Percentiles rank a stretch among this genome's conserved stretches.
Conservation (phyloP, 2,113 vertebrate genomes). For the Solea solea region DNA sequence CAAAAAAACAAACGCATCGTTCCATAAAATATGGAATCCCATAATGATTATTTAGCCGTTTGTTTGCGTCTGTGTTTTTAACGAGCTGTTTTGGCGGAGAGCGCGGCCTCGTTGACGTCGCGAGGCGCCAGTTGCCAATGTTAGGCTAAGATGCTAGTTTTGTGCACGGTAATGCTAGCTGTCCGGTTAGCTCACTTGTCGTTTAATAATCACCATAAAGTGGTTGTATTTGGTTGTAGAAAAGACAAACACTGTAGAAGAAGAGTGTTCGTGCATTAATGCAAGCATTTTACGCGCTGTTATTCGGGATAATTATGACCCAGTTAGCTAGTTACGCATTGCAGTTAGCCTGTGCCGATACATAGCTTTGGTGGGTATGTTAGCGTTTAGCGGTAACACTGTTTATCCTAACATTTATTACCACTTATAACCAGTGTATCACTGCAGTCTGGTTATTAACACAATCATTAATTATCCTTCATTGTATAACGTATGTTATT, state of each 20-base stretch:
- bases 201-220: no score
- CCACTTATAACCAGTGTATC: neutral
- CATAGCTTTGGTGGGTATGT: no score
- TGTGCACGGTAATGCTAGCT: conserved; percentile 54
- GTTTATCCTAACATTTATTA: no score
- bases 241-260: neutral
- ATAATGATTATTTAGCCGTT: neutral
- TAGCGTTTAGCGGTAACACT: no score
- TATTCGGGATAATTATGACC: no score
- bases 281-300: no score
- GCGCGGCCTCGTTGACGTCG: conserved; percentile 41
- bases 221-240: neutral
- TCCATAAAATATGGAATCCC: neutral
- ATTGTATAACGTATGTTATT: neutral
- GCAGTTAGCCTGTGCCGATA: no score
- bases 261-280: no score
- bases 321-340: no score
- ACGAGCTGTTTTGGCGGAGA: conserved; percentile 8
- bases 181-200: neutral
- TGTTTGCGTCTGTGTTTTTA: conserved; percentile 21
- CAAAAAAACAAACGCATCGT: fast-evolving
- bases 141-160: conserved; percentile 40
- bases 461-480: fast-evolving
- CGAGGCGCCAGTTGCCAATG: conserved; percentile 20
- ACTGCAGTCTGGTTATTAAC: no score